These are phyloP conservation scores for Tachina grossa DNA, from an alignment of 2,888 invertebrate genomes.

Conservation along the genomic window DNA sequence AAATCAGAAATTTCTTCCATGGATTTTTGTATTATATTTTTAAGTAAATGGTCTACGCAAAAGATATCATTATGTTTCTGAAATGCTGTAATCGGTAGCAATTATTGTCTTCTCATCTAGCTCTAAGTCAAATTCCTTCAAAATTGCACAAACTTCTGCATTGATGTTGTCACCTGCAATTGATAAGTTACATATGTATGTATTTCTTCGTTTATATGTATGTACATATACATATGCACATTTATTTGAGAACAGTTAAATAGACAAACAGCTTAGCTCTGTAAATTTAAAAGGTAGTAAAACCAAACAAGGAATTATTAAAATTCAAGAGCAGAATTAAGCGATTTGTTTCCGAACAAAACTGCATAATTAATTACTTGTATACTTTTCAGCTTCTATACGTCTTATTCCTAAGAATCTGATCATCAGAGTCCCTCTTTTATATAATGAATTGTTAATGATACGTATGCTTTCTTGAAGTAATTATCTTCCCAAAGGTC, in stretches of 20 bases:
- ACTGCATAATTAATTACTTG: slow-evolving; percentile 32
- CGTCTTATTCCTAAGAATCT: slow-evolving; percentile 59
- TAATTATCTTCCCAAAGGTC: slow-evolving; percentile 65
- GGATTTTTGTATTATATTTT: slow-evolving; percentile 48
- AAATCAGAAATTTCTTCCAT: background rate
- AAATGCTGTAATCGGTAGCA: slow-evolving; percentile 63
- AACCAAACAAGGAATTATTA: no score
- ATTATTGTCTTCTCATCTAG: slow-evolving; percentile 32
- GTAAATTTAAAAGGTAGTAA: no score
- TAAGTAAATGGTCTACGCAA: slow-evolving; percentile 61
- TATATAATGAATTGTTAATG: slow-evolving; percentile 65
- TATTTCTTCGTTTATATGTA: no score
- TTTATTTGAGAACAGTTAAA: no score
- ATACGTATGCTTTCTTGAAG: slow-evolving; percentile 51
- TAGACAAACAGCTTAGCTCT: no score
- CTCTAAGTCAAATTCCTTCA: no score
- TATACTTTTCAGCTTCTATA: slow-evolving; percentile 59
- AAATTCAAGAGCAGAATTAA: no score
- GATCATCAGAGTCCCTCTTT: slow-evolving; percentile 38
- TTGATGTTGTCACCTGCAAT: no score
- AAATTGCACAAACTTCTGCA: no score
- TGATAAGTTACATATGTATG: no score
- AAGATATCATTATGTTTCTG: slow-evolving; percentile 33
- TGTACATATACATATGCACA: no score
- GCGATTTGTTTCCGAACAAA: no score